Base-by-base conservation (phyloP, 2,797 vertebrate genomes). In the Acestrorhynchus altus region DNA sequence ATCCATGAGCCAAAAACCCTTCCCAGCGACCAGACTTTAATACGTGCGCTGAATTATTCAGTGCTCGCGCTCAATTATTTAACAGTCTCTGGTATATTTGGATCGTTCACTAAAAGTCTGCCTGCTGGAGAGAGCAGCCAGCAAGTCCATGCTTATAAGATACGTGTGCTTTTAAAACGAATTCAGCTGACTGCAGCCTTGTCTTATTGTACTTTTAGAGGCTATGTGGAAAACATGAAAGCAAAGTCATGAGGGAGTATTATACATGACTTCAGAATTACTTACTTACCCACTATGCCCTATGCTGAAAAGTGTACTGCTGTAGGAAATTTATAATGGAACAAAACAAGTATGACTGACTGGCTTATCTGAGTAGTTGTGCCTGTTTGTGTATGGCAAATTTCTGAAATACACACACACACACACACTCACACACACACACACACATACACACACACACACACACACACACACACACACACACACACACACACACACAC, bases 41-140 rank as follows among this genome's bases (percentile, higher is more conserved):
- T 84, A 87, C 70, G 77, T 82, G 74, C 66, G 49, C 72, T 88
- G 85, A 88, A 88, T 86, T 84, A 88, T 88, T 86, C 72, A 88
- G 80, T 35, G 54, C 42, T 83, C 49, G 39, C 71, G 51, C 81
- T 87, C 75, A 85, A 88, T 87, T 86, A 88, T 88, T 87, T 85
- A 86, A 77, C 83, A 71, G 74, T 67, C 74, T 79, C 76, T 77
- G 83, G 82, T 87, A 85, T 87, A 87, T 88, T 86, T 84, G 83
- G 85, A 86, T 84, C 66, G 54, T 82, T 85, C 46, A 69, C 78
- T 76, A 81, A 83, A 82, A 83, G 84, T 80, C 79, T 79, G 57
- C 77, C 63, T 72, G 57, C 76, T 77, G 31, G 28, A 70, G 63
- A 73, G 39, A 42, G 56, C 52, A 66, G 74, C 22, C 46, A 46